Evolutionary conservation across 2,797 vertebrate genomes (phyloP).

Genomic region (Sternarchorhynchus goeldii): DNA sequence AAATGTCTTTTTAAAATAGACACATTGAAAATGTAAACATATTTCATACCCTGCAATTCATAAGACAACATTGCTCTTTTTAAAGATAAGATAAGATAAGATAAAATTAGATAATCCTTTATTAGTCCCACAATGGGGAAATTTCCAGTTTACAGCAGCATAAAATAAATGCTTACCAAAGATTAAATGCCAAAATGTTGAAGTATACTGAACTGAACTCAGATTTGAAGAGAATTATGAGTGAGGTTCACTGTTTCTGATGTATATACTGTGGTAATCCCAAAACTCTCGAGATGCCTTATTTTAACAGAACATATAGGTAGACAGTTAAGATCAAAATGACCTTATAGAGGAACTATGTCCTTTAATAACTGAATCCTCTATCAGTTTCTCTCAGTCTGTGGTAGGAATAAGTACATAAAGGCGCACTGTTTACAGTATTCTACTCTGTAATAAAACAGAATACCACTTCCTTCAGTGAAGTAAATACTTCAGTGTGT

Average conservation of each 20-base stretch:
- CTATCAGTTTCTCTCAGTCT: constrained; percentile 50
- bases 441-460: constrained; percentile 62
- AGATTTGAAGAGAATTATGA: background rate
- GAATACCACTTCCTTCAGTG: constrained; percentile 59
- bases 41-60: too few species aligned
- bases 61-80: too few species aligned
- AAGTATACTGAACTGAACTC: too few species aligned
- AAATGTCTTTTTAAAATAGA: too few species aligned
- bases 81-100: too few species aligned
- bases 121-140: too few species aligned
- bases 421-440: constrained; percentile 55
- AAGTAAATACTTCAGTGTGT: constrained; percentile 63
- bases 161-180: too few species aligned
- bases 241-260: background rate
- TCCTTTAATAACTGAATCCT: constrained; percentile 44
- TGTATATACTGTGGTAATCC: background rate
- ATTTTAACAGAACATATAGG: constrained; percentile 10
- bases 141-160: too few species aligned
- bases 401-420: constrained; percentile 52
- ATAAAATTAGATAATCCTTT: too few species aligned
- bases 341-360: constrained; percentile 18
- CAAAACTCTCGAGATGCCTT: background rate
- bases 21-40: too few species aligned
- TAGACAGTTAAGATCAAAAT: constrained; percentile 39
- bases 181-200: background rate